Percentiles rank a stretch among this genome's conserved stretches.
These are phyloP conservation scores for Drosophila imparisetae DNA, from an alignment of 2,888 invertebrate species.

Conservation along the genomic window DNA sequence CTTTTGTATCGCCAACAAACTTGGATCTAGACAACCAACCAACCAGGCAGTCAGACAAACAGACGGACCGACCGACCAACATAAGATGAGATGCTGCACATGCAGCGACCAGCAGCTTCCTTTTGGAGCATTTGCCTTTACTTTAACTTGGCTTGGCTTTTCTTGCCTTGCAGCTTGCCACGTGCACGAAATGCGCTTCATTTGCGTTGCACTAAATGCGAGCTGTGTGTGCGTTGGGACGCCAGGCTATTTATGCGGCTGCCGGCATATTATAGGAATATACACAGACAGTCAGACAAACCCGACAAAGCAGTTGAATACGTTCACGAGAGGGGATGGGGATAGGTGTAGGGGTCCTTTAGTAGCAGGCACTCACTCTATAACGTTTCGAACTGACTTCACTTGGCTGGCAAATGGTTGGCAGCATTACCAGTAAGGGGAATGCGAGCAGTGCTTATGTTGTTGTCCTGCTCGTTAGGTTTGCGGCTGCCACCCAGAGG, in stretches of 20 bases:
- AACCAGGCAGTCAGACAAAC: conserved; percentile 8
- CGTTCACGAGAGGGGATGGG: not conserved
- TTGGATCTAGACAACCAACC: conserved; percentile 42
- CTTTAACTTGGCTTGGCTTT: conserved; percentile 13
- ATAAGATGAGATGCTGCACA: conserved; percentile 30
- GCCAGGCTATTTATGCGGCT: conserved; percentile 55
- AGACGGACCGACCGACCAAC: conserved; percentile 23
- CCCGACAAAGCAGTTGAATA: conserved; percentile 6
- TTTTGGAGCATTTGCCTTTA: conserved; percentile 20
- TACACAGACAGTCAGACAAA: conserved; percentile 18
- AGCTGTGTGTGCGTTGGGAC: conserved; percentile 45
- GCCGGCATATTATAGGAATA: conserved; percentile 47
- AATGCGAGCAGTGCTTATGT: conserved; percentile 35
- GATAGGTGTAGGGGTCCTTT: too few relatives aligned
- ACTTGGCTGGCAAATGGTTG: conserved; percentile 55
- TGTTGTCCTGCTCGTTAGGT: conserved; percentile 58
- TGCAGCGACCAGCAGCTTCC: conserved; percentile 23
- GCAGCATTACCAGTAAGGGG: conserved; percentile 45
- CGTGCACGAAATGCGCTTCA: conserved; percentile 79
- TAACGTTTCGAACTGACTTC: conserved; percentile 67
- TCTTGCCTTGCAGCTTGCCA: conserved; percentile 34
- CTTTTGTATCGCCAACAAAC: conserved; percentile 72
- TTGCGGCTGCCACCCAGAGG: conserved; percentile 7
- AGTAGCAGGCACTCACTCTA: conserved; percentile 57
- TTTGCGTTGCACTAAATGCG: conserved; percentile 79